These are phyloP conservation scores for silkworm (Bombyx mori) DNA, from an alignment of 1,140 invertebrate species.

Conservation along the genomic window DNA sequence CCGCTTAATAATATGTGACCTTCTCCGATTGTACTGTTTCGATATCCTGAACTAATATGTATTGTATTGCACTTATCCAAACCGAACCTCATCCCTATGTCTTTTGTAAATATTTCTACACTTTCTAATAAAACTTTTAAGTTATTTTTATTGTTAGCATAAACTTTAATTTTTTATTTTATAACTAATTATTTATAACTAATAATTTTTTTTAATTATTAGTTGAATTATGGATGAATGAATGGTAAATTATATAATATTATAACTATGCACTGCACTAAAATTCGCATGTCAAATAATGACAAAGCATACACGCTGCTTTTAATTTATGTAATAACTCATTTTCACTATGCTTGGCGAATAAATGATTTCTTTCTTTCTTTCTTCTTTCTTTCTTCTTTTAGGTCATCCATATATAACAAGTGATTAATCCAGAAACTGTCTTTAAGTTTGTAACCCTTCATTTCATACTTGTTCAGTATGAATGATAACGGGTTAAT, in stretches of 20 bases:
- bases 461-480: constrained; percentile 11
- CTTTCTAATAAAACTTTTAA: constrained; percentile 10
- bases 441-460: constrained; percentile 3
- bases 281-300: too few species aligned
- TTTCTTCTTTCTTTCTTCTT: constrained; percentile 1
- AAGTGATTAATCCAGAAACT: constrained; percentile 4
- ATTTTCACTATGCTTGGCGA: too few species aligned
- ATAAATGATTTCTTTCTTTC: background rate
- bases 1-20: constrained; percentile 12
- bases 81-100: constrained; percentile 17
- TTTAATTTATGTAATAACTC: too few species aligned
- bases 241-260: too few species aligned
- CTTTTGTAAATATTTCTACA: constrained; percentile 11
- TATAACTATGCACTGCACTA: too few species aligned
- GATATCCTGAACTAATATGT: constrained; percentile 8
- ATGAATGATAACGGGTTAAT: constrained; percentile 11
- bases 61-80: constrained; percentile 15
- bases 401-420: constrained; percentile 10
- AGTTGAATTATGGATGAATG: too few species aligned
- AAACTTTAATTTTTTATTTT: background rate
- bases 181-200: too few species aligned
- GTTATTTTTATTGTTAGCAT: constrained; percentile 14
- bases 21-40: background rate
- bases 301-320: too few species aligned
- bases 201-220: background rate